Evolutionary conservation across 2,113 vertebrate genomes (phyloP).

Genomic region (Rhodinocichla rosea): DNA sequence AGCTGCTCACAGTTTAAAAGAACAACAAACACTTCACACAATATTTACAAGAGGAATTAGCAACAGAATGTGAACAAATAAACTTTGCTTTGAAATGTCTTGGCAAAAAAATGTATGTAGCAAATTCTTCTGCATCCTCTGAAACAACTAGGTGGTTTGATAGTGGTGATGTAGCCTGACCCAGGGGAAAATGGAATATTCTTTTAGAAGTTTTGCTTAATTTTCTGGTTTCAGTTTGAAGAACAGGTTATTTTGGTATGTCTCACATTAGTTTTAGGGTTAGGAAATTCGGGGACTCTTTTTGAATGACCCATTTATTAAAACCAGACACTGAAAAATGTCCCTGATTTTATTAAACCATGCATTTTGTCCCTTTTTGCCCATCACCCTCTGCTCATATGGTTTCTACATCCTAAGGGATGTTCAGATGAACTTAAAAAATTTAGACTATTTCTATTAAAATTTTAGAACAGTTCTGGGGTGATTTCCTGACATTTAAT

Average conservation of each 20-base stretch:
- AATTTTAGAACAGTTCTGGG: neutral
- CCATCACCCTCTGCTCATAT: fast-evolving
- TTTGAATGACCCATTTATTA: neutral
- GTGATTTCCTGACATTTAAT: neutral
- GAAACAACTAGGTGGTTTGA: neutral
- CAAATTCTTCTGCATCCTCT: neutral
- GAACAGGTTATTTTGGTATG: neutral
- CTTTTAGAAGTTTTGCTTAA: neutral
- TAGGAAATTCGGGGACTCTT: neutral
- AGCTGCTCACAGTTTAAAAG: conserved; percentile 5
- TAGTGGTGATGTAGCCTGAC: neutral
- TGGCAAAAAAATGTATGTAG: neutral
- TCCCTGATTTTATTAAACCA: neutral
- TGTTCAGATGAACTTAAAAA: neutral
- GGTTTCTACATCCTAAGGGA: too few relatives aligned
- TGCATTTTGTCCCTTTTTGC: fast-evolving
- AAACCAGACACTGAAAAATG: neutral
- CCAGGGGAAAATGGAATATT: neutral
- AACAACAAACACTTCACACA: neutral
- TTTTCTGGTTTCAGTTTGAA: neutral
- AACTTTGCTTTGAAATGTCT: neutral
- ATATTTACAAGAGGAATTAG: conserved; percentile 45
- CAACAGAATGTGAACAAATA: neutral
- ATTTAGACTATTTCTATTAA: neutral
- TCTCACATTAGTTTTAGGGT: neutral